phyloP scores from a whole-genome alignment of 1,140 invertebrate genomes.

The Chionoecetes opilio region DNA sequence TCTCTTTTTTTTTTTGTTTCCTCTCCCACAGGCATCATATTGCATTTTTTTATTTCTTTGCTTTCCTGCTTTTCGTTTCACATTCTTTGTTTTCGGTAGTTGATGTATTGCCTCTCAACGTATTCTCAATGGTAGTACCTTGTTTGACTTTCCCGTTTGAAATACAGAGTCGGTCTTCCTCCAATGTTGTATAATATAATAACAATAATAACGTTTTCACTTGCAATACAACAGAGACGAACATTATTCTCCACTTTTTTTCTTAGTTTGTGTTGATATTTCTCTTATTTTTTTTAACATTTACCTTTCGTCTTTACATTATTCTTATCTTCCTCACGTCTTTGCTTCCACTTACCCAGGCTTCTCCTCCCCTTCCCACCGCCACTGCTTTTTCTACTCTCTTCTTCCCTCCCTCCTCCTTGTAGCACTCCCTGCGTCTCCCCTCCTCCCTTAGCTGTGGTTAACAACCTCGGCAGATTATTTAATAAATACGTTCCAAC shows the following conservation, averaged over 20 bases:
- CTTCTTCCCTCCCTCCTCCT: background rate
- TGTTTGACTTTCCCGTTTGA: background rate
- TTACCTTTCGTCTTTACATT: too few species aligned
- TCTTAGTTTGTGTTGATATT: too few species aligned
- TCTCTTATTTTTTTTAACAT: background rate
- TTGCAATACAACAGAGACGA: too few species aligned
- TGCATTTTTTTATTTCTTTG: background rate
- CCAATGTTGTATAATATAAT: too few species aligned
- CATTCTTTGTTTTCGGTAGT: background rate
- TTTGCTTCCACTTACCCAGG: background rate
- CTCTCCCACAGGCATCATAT: background rate
- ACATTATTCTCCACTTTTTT: too few species aligned
- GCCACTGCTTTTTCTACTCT: background rate
- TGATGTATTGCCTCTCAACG: background rate
- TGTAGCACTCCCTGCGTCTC: background rate
- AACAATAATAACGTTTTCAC: too few species aligned
- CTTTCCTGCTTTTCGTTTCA: background rate
- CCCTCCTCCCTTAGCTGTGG: background rate
- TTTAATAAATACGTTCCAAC: slow-evolving; percentile 12
- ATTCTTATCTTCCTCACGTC: background rate
- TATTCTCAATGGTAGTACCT: background rate
- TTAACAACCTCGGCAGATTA: slow-evolving; percentile 28
- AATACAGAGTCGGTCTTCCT: too few species aligned
- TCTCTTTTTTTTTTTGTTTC: too few species aligned
- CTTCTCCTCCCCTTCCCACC: background rate